Conservation (phyloP, 2,113 vertebrate species). For the Hippolais icterina region DNA sequence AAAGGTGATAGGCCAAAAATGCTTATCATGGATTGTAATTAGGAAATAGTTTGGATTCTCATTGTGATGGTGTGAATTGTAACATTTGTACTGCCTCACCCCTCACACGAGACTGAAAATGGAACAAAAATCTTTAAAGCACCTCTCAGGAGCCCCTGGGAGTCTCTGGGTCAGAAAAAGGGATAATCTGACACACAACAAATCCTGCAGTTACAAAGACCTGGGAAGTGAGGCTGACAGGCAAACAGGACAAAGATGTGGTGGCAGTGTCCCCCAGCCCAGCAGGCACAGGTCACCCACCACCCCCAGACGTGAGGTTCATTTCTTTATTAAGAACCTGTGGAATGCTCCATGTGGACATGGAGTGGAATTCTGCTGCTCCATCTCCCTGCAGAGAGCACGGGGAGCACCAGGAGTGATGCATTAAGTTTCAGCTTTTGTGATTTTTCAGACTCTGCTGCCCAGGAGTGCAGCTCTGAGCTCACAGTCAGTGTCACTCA, state of each 20-base stretch:
- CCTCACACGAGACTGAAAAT: neutral
- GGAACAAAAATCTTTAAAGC: neutral
- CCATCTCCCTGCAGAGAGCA: neutral
- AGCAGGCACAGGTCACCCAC: neutral
- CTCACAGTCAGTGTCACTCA: too few species aligned
- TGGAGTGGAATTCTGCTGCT: neutral
- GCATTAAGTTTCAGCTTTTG: too few species aligned
- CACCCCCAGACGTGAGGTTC: neutral
- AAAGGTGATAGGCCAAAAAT: neutral
- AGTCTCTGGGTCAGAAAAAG: neutral
- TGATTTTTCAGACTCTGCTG: too few species aligned
- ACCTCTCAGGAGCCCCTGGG: too few species aligned
- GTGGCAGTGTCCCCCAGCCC: neutral
- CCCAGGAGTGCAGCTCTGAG: too few species aligned
- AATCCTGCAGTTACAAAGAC: rapidly evolving
- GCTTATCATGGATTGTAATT: too few species aligned
- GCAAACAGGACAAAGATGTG: rapidly evolving
- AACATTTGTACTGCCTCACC: neutral
- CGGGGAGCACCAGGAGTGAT: too few species aligned
- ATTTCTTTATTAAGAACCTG: neutral
- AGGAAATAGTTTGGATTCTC: too few species aligned
- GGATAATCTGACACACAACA: neutral
- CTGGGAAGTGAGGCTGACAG: neutral
- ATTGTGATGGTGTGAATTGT: too few species aligned
- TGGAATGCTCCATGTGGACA: rapidly evolving